Conservation (phyloP, 2,797 vertebrate species). For the Falco peregrinus region DNA sequence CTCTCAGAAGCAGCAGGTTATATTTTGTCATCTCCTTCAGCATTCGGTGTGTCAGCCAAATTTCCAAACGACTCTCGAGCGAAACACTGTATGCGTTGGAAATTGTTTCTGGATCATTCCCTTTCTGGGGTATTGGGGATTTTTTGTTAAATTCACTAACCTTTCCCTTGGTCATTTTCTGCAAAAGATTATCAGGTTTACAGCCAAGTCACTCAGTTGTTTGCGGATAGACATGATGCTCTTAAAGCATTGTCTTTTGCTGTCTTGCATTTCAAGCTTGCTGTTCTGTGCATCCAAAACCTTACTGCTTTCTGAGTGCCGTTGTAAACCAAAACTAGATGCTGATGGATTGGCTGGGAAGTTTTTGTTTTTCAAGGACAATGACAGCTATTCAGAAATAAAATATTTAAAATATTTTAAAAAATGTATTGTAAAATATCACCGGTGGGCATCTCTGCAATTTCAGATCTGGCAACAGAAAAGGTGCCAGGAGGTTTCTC, state of each 20-base stretch:
- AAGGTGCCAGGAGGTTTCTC: background rate
- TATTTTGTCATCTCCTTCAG: constrained; percentile 68
- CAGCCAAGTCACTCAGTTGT: background rate
- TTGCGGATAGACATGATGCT: background rate
- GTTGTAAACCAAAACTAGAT: background rate
- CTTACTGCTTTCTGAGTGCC: background rate
- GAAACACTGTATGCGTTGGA: constrained; percentile 77
- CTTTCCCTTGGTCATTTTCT: constrained; percentile 42
- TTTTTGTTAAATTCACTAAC: constrained; percentile 69
- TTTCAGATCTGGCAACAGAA: background rate
- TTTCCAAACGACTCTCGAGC: constrained; percentile 75
- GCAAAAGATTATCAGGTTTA: constrained; percentile 31
- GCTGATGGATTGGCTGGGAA: background rate
- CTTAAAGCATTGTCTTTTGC: background rate
- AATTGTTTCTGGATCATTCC: constrained; percentile 69
- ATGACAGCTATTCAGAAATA: background rate
- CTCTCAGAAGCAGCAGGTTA: constrained; percentile 69
- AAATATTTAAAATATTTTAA: background rate
- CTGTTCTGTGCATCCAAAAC: background rate
- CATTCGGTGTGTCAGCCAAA: constrained; percentile 61
- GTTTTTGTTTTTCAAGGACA: background rate
- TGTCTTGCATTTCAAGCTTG: background rate
- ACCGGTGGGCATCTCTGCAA: background rate
- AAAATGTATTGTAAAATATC: background rate
- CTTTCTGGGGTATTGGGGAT: constrained; percentile 27